Evolutionary conservation across 2,113 vertebrate species (phyloP).

Genomic region (Garra rufa): DNA sequence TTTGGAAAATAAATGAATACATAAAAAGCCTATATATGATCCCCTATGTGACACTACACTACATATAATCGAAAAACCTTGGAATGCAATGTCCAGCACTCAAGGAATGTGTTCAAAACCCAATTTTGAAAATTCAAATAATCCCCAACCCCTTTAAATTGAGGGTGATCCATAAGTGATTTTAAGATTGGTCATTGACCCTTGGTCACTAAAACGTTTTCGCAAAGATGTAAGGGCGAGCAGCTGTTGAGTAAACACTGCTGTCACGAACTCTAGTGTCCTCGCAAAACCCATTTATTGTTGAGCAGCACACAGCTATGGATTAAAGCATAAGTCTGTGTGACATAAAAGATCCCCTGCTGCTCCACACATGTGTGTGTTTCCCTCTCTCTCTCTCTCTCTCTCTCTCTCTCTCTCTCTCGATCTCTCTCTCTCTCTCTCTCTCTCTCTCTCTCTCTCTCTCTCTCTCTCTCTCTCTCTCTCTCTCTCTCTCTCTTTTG

Average conservation of each 20-base stretch:
- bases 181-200: not conserved
- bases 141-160: not conserved
- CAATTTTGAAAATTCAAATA: slow-evolving; percentile 13
- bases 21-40: too few species aligned
- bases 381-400: not conserved
- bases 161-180: slow-evolving; percentile 11
- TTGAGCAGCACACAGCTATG: slow-evolving; percentile 15
- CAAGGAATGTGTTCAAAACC: not conserved
- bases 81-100: not conserved
- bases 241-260: slow-evolving; percentile 4
- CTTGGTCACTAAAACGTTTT: slow-evolving; percentile 29
- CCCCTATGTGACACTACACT: too few species aligned
- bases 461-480: too few species aligned
- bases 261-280: not conserved
- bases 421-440: too few species aligned
- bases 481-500: not conserved
- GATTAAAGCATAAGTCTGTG: slow-evolving; percentile 38
- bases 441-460: too few species aligned
- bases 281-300: not conserved
- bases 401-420: not conserved
- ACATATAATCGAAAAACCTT: too few species aligned
- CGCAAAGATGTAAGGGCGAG: not conserved
- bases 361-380: slow-evolving; percentile 30
- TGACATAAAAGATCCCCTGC: slow-evolving; percentile 45
- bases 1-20: too few species aligned